Evolutionary conservation across 2,797 vertebrate species (phyloP).

Genomic region (Sardinella longiceps): DNA sequence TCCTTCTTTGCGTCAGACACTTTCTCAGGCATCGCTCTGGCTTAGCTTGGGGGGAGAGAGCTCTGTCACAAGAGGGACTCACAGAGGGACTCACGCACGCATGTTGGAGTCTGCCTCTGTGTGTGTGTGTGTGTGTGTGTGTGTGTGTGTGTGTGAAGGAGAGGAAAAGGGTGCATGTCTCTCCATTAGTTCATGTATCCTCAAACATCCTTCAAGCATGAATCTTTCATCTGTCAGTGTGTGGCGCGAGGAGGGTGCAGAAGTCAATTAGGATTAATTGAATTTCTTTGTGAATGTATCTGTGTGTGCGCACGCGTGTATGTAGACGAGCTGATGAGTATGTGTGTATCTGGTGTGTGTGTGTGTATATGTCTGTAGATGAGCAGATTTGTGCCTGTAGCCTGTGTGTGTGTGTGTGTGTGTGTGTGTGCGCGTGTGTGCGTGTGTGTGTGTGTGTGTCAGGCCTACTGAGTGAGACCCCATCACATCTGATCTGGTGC

Average conservation of each 20-base stretch:
- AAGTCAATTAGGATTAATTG: neutral
- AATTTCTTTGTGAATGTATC: neutral
- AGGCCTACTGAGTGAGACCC: neutral
- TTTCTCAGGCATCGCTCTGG: conserved; percentile 18
- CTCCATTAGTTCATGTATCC: neutral
- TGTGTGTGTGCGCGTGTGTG: neutral
- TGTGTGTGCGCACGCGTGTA: neutral
- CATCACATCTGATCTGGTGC: neutral
- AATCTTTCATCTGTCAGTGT: neutral
- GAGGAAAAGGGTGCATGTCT: neutral
- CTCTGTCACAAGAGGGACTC: neutral
- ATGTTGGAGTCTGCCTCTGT: neutral
- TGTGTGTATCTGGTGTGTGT: neutral
- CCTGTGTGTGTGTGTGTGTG: neutral
- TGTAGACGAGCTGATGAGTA: neutral
- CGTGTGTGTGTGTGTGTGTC: neutral
- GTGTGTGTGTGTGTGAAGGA: neutral
- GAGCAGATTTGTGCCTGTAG: neutral
- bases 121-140: neutral
- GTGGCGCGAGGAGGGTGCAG: too few species aligned
- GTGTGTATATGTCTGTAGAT: neutral
- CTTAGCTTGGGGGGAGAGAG: neutral
- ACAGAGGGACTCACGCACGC: neutral
- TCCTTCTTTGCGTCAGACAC: neutral
- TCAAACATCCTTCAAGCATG: neutral